phyloP scores from a whole-genome alignment of 2,888 invertebrate genomes.

The Sphecodes monilicornis region DNA sequence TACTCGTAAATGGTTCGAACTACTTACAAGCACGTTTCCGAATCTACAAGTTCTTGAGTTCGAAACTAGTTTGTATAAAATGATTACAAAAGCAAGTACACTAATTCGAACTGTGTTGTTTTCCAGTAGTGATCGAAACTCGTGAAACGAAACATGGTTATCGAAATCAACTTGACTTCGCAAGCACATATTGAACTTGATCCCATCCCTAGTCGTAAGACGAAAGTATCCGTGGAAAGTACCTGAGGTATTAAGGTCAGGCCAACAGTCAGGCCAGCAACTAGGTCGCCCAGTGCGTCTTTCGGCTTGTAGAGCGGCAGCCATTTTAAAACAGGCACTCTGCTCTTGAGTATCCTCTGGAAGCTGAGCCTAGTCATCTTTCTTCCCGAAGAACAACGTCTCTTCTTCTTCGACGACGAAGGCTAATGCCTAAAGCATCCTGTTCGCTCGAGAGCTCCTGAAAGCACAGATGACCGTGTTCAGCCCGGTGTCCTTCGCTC shows the following conservation, averaged over 20 bases:
- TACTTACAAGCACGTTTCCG: no score
- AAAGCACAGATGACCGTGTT: not conserved
- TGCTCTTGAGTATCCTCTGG: conserved; percentile 58
- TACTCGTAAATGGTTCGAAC: no score
- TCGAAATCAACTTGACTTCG: no score
- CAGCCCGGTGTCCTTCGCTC: not conserved
- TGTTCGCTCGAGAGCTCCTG: not conserved
- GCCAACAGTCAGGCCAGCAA: conserved; percentile 86
- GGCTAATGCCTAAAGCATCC: conserved; percentile 9
- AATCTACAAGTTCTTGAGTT: no score
- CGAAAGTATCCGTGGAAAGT: conserved; percentile 38
- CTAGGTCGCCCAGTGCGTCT: conserved; percentile 85
- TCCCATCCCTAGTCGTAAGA: no score
- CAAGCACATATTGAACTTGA: no score
- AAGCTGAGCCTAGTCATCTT: conserved; percentile 70
- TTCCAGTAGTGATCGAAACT: no score
- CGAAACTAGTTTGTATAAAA: no score
- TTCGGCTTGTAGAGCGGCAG: conserved; percentile 83
- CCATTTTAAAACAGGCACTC: conserved; percentile 84
- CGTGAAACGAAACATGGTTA: no score
- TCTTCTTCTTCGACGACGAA: not conserved
- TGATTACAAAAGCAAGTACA: no score
- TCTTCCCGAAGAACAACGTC: not conserved
- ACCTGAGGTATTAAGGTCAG: conserved; percentile 84
- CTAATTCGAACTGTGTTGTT: no score